Base-by-base conservation (phyloP, 2,113 vertebrate species). In the Peromyscus leucopus region DNA sequence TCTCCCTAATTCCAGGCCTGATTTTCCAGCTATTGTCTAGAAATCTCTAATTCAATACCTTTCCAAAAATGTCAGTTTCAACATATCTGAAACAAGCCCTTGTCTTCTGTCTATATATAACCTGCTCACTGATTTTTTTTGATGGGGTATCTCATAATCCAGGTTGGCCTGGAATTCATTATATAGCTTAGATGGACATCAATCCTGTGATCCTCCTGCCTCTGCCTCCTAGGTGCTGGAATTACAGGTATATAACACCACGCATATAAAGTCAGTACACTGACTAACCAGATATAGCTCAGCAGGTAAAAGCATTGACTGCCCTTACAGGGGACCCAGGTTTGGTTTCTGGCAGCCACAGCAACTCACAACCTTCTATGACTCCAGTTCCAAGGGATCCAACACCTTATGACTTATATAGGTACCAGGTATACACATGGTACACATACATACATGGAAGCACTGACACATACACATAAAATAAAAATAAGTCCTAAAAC, bases 11-110 rank as follows among this genome's bases (percentile, higher is more conserved):
- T 92, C 33, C 17, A 94, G 39, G 72, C 71, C 65, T 94, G 39
- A 24, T 67, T 79, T 89, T 92, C 11, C 51, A 84, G 31, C 55
- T 89, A 6, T 84, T 33, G 28, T 76, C 78, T 93, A 48, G 24
- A 90, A 96, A 90, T 84, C 24, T 59, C 22, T 84, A 12, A 84
- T 31, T 85, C 31, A 36, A 33, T 86, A 71, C 84, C 36, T 94
- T 85, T 36, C 71, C 17, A 39, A 80, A 80, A 80, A 84, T 89
- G 46, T 92, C 57, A 75, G 28, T 51, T 94, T 96, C 57, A 89
- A 7, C 26, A 61, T 80, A 96, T 31, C 24, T 90, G 48, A 94
- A 95, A 74, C 6, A 85, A 79, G 59, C 31, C 3, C 3, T 59
- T 93, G 55, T 15, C 16, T 42, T 90, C 86, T 69, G 5, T 59